Percentiles rank a stretch among this genome's conserved stretches.
Evolutionary conservation across 1,140 invertebrate genomes (phyloP).

Genomic region (Polypedilum vanderplanki): DNA sequence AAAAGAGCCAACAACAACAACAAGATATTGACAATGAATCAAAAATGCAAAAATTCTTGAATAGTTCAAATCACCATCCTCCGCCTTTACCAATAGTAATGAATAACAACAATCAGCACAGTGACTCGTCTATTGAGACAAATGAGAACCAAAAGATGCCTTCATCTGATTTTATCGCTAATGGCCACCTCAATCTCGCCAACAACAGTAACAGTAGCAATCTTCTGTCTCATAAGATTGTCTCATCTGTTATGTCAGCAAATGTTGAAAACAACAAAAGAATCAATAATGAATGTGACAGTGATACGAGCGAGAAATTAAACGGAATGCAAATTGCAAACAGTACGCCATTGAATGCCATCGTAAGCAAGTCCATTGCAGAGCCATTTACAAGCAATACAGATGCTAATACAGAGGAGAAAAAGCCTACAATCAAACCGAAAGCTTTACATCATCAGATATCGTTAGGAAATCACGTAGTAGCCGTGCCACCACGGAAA

Average conservation of each 20-base stretch:
- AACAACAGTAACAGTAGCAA: constrained; percentile 38
- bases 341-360: constrained; percentile 56
- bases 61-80: no score
- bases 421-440: constrained; percentile 36
- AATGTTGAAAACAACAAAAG: constrained; percentile 37
- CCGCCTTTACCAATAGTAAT: constrained; percentile 32
- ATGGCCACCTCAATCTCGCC: constrained; percentile 32
- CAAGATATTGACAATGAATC: constrained; percentile 7
- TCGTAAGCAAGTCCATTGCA: constrained; percentile 50
- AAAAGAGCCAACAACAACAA: neutral
- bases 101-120: constrained; percentile 19
- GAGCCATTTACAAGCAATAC: constrained; percentile 31
- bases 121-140: constrained; percentile 49
- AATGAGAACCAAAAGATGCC: constrained; percentile 89
- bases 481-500: constrained; percentile 49
- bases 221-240: constrained; percentile 34
- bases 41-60: no score
- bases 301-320: constrained; percentile 25
- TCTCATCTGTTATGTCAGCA: neutral
- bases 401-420: constrained; percentile 31
- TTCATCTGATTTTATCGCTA: constrained; percentile 71
- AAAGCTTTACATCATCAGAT: constrained; percentile 36
- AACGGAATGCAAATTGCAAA: constrained; percentile 51
- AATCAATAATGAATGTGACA: constrained; percentile 33
- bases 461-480: constrained; percentile 35